A percentile compares a stretch with the other conserved stretches of the same genome.
Evolutionary conservation across 2,113 vertebrate genomes (phyloP).

Genomic region (Dryoscopus gambensis): DNA sequence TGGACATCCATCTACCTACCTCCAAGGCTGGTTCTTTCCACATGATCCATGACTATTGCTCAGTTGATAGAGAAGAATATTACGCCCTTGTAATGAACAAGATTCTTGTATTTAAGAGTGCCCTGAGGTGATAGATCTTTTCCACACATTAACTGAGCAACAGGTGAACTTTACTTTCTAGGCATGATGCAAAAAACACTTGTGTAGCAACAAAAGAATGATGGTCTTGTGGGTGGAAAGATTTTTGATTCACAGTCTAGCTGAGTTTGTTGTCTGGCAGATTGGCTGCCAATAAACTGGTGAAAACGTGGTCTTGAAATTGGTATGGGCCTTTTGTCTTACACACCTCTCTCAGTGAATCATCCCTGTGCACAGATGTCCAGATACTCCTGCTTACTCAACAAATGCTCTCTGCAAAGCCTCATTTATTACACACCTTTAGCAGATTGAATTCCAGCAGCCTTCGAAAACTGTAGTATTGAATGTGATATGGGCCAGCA

Average conservation of each 20-base stretch:
- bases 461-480: neutral
- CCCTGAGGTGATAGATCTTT: neutral
- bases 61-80: neutral
- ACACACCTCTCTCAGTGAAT: neutral
- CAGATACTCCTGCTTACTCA: neutral
- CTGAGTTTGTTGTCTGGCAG: neutral
- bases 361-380: neutral
- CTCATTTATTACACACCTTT: neutral
- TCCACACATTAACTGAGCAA: neutral
- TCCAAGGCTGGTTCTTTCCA: neutral
- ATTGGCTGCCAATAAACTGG: neutral
- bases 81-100: neutral
- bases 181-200: neutral
- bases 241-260: neutral
- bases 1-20: neutral
- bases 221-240: neutral
- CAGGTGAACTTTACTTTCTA: neutral
- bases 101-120: neutral
- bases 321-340: neutral
- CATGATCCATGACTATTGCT: neutral
- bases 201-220: neutral
- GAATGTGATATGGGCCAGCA: neutral
- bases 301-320: neutral
- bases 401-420: neutral
- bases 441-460: neutral